Evolutionary conservation across 2,888 invertebrate genomes (phyloP).

Genomic region (Cheiracanthium punctorium): DNA sequence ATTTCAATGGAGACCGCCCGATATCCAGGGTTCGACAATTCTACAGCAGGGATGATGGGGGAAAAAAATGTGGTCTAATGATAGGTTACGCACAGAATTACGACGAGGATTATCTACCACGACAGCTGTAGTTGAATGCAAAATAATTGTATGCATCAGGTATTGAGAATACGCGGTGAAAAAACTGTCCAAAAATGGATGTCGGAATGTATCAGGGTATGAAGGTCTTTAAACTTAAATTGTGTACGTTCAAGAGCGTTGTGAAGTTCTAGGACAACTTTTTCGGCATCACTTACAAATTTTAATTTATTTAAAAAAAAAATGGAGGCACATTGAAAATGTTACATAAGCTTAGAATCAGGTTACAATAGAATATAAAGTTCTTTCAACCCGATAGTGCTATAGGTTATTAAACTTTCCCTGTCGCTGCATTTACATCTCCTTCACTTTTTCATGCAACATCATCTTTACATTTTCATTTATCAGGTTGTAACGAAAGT

Average conservation of each 20-base stretch:
- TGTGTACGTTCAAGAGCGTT: background rate
- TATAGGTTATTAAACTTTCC: no score
- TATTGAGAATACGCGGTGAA: background rate
- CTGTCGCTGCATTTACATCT: no score
- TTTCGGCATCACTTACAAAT: no score
- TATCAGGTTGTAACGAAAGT: no score
- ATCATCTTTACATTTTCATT: no score
- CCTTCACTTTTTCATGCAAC: no score
- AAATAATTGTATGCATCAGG: conserved; percentile 13
- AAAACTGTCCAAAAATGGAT: background rate
- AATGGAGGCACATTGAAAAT: no score
- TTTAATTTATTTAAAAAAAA: no score
- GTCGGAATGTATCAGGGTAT: background rate
- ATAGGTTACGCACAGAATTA: conserved; percentile 29
- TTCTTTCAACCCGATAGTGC: no score
- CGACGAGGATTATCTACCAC: conserved; percentile 25
- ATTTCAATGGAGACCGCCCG: conserved; percentile 54
- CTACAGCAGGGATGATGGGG: conserved; percentile 3
- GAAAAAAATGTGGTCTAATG: conserved; percentile 37
- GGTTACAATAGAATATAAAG: no score
- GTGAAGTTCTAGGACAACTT: no score
- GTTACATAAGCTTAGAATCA: no score
- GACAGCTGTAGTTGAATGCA: conserved; percentile 38
- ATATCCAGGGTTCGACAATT: conserved; percentile 33
- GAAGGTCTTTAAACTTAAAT: conserved; percentile 10